Base-by-base conservation (phyloP, 2,888 invertebrate genomes). In the Ischnus inquisitorius region DNA sequence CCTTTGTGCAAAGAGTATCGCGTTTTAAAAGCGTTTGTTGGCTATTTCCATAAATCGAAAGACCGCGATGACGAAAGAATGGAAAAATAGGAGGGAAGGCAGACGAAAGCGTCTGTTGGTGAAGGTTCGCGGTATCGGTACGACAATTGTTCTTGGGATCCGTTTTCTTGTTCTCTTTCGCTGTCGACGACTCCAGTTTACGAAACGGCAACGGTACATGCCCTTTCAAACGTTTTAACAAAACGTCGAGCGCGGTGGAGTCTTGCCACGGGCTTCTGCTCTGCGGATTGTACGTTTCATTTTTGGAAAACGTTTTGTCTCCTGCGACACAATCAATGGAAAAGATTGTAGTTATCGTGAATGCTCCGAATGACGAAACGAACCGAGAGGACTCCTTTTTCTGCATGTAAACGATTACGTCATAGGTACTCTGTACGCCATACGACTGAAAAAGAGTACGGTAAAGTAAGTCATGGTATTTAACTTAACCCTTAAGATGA, bases 1-100 rank as follows among this genome's bases (percentile, higher is more conserved):
- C 57, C 12, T 12, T 25, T 4, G 19, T 57, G 5, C 25, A 25
- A 3, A 3, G 60, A 54, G 28, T 0, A 3, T 28, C 4, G 28
- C 28, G 28, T 28, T 60, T 60, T 14, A 25, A 14, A 14, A 60
- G 12, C 60, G 25, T 60, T 28, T 28, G 60, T 14, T 14, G 14
- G 60, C n/a, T 60, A 60, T 60, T 60, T 60, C 28, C 14, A 60
- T 25, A 25, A 60, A 60, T 28, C 14, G 60, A 60, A 60, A 12
- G 28, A 60, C 57, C 5, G 25, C 5, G 28, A 25, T 28, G 28
- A 4, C 60, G 28, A 28, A 60, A 60, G 60, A 60, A 60, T 60
- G 28, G 25, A 60, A 60, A 28, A 60, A 60, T 12, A 28, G 5
- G 60, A 60, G 25, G 60, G 28, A 60, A 28, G 8, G 25, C 60